Base-by-base conservation (phyloP, 2,888 invertebrate species). In the Crematogaster levior region DNA sequence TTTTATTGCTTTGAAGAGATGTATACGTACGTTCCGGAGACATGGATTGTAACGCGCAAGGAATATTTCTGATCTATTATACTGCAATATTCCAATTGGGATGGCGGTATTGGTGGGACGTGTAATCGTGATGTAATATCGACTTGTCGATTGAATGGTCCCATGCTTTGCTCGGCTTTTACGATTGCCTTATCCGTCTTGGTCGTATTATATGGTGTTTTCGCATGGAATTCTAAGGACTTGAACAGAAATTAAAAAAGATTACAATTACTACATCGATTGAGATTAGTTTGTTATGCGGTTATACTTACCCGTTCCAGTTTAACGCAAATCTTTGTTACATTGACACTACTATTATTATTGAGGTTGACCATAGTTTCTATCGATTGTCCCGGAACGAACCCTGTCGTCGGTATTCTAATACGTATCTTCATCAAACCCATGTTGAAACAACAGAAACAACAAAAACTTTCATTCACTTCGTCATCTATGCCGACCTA, bases 401-500 rank as follows among this genome's bases (percentile, higher is more conserved):
- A 89, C 7, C 88, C 89, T 0, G 77, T 21, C 7, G 40, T 46
- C 3, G 89, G 87, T 6, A 85, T 0, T 21, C 9, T 63, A 3
- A 85, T 46, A 1, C 96, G 95, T 51, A 97, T 95, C 0, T 96
- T 95, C 21, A 97, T 92, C 0, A 97, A 97, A 0, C 97, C 97
- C 0, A 96, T 96, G 4, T 95, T 95, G 91, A 97, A 97, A 91
- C 97, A 97, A 86, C 96, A 96, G 91, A 97, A 97, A 89, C 97
- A 97, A 27, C 27, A 83, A 30, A 87, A 88, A 43, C 18, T 80
- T 53, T 84, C 53, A 1, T 1, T 3, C 0, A 21, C 10, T 0
- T 88, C 87, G n/a, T 90, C 86, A 6, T 85, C 56, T 65, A 88
- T 43, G 10, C 82, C 82, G 3, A 81, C 2, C 91, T 83, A 91